Percentiles rank a stretch among this genome's conserved stretches.
phyloP scores from a whole-genome alignment of 1,140 invertebrate genomes.

The Matsumurasca onukii region DNA sequence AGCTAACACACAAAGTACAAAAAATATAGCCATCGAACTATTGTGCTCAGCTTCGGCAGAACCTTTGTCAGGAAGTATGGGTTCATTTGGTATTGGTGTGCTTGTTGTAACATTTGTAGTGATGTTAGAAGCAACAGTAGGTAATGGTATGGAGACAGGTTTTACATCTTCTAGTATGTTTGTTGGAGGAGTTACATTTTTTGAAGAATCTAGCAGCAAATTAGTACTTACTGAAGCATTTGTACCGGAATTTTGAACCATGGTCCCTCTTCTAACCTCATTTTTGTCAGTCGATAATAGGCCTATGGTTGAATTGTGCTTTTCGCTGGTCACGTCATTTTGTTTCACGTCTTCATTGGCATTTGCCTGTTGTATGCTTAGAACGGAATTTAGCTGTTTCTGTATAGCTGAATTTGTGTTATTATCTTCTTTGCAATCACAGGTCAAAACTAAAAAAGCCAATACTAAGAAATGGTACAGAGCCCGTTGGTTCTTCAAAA shows the following conservation, averaged over 20 bases:
- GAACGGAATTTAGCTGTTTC: no score
- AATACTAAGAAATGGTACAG: no score
- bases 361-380: no score
- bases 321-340: no score
- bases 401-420: no score
- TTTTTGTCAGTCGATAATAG: no score
- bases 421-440: no score
- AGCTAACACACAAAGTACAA: conserved; percentile 90
- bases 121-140: conserved; percentile 8
- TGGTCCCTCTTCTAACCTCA: not conserved
- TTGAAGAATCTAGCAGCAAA: not conserved
- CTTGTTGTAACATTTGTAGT: conserved; percentile 42
- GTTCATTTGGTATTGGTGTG: conserved; percentile 60
- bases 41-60: conserved; percentile 94
- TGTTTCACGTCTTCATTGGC: no score
- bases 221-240: not conserved
- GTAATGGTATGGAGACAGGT: conserved; percentile 2
- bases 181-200: not conserved
- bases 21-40: conserved; percentile 95
- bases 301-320: no score
- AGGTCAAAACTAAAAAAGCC: no score
- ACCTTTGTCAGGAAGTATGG: conserved; percentile 78
- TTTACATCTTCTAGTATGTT: not conserved
- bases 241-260: not conserved
- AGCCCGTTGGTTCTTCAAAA: no score